phyloP scores from a whole-genome alignment of 2,888 invertebrate species.

The Myopa tessellatipennis region DNA sequence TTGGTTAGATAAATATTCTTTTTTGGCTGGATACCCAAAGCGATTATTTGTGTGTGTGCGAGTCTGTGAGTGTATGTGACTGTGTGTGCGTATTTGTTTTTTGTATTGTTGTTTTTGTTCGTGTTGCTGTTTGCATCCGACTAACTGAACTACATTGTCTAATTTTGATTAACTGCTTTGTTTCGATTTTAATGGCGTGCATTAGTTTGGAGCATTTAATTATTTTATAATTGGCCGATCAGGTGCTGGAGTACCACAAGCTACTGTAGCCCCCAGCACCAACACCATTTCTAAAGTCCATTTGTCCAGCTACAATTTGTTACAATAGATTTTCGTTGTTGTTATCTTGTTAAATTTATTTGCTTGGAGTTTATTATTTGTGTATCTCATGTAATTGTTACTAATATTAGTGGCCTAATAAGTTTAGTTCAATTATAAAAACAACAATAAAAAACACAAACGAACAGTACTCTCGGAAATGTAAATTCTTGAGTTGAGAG shows the following conservation, averaged over 20 bases:
- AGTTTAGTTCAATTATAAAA: background rate
- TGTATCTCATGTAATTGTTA: conserved; percentile 5
- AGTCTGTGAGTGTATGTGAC: background rate
- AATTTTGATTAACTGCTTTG: conserved; percentile 40
- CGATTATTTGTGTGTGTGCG: conserved; percentile 6
- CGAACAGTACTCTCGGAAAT: background rate
- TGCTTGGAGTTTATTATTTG: conserved; percentile 19
- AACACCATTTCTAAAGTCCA: background rate
- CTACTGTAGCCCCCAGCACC: background rate
- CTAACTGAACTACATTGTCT: conserved; percentile 22
- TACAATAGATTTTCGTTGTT: conserved; percentile 14
- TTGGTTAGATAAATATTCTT: conserved; percentile 53
- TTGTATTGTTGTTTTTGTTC: conserved; percentile 41
- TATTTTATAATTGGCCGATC: conserved; percentile 37
- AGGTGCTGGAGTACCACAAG: background rate
- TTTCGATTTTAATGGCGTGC: conserved; percentile 32
- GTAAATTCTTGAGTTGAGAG: background rate
- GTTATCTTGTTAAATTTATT: conserved; percentile 27
- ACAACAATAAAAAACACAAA: background rate
- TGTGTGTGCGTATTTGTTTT: conserved; percentile 33
- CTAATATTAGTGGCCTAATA: background rate
- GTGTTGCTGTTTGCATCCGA: conserved; percentile 23
- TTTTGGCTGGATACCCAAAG: conserved; percentile 41
- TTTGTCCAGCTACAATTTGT: background rate
- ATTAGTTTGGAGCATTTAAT: conserved; percentile 34